phyloP scores from a whole-genome alignment of 1,140 invertebrate genomes.

The Leucophenga varia region DNA sequence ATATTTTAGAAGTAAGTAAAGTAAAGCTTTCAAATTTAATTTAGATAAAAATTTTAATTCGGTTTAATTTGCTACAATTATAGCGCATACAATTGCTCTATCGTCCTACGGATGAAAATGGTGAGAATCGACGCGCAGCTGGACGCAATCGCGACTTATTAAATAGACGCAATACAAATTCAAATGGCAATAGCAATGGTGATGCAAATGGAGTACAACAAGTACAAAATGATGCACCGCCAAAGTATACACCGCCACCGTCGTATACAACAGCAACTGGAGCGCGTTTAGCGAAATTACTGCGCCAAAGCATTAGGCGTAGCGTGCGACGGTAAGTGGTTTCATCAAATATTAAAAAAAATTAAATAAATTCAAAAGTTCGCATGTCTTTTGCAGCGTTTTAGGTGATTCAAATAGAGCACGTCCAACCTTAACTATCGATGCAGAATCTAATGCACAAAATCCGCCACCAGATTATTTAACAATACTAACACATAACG shows the following conservation, averaged over 20 bases:
- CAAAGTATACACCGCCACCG: constrained; percentile 90
- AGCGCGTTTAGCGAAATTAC: constrained; percentile 74
- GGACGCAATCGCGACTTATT: constrained; percentile 26
- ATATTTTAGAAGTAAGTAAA: constrained; percentile 79
- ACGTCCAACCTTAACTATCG: constrained; percentile 37
- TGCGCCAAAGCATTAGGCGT: constrained; percentile 76
- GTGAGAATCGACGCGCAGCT: constrained; percentile 22
- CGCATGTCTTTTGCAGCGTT: constrained; percentile 21
- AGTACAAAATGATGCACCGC: constrained; percentile 76
- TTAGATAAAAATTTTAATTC: constrained; percentile 5
- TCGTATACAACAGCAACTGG: constrained; percentile 90
- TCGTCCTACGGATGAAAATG: constrained; percentile 34
- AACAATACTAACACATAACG: constrained; percentile 59
- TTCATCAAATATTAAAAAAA: background rate
- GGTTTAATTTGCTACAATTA: constrained; percentile 31
- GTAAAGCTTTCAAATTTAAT: constrained; percentile 2
- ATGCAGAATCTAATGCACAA: constrained; percentile 22
- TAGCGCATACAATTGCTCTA: constrained; percentile 65
- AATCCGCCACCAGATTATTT: constrained; percentile 54
- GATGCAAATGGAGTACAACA: constrained; percentile 29
- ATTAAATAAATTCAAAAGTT: background rate
- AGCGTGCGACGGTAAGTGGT: constrained; percentile 68
- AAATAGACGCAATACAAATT: constrained; percentile 21
- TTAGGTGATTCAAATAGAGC: constrained; percentile 41
- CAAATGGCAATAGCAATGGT: constrained; percentile 14